Evolutionary conservation across 2,888 invertebrate genomes (phyloP).

Genomic region (Epinotia demarniana): DNA sequence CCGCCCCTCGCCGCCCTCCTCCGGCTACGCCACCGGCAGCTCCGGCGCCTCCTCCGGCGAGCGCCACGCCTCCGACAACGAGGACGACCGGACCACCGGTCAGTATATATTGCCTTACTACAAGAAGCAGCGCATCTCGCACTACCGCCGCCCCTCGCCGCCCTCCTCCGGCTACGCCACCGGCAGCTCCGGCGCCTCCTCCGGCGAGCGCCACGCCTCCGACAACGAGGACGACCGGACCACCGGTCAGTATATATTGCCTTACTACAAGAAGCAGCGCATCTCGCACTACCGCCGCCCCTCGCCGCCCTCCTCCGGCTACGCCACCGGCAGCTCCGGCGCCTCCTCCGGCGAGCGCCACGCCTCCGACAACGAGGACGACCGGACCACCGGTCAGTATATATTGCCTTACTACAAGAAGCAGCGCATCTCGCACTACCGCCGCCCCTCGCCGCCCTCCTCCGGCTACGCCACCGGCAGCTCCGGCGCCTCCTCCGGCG

Average conservation of each 20-base stretch:
- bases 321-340: slow-evolving; percentile 70
- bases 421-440: slow-evolving; percentile 93
- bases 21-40: slow-evolving; percentile 68
- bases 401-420: no score
- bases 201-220: slow-evolving; percentile 81
- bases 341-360: slow-evolving; percentile 82
- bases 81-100: slow-evolving; percentile 77
- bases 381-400: slow-evolving; percentile 72
- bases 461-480: slow-evolving; percentile 69
- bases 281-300: slow-evolving; percentile 91
- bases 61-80: slow-evolving; percentile 81
- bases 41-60: slow-evolving; percentile 81
- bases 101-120: no score
- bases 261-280: no score
- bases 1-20: slow-evolving; percentile 82
- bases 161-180: slow-evolving; percentile 72
- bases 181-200: slow-evolving; percentile 77
- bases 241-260: no score
- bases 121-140: no score
- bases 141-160: slow-evolving; percentile 88
- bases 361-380: slow-evolving; percentile 82
- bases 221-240: slow-evolving; percentile 81
- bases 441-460: slow-evolving; percentile 83
- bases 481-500: slow-evolving; percentile 79
- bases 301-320: slow-evolving; percentile 76